Evolutionary conservation across 2,797 vertebrate genomes (phyloP).

Genomic region (Pipistrellus pipistrellus): DNA sequence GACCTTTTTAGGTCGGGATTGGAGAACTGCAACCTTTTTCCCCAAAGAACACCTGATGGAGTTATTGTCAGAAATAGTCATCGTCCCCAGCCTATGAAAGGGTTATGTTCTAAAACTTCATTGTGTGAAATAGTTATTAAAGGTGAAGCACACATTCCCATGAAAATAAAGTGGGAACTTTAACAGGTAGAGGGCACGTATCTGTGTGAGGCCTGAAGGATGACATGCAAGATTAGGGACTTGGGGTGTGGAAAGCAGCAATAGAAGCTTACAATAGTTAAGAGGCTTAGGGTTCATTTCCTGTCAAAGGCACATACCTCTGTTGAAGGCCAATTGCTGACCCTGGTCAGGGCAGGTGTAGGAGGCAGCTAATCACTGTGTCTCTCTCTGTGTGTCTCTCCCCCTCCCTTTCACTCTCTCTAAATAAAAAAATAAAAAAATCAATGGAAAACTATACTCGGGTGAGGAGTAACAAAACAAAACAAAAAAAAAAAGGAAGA

Average conservation of each 20-base stretch:
- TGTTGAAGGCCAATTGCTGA: too few species aligned
- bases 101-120: neutral
- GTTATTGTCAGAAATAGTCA: neutral
- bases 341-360: too few species aligned
- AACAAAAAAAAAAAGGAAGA: neutral
- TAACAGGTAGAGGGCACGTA: neutral
- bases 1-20: neutral
- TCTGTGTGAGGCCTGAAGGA: neutral
- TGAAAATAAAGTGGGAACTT: neutral
- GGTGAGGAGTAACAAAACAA: too few species aligned
- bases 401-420: too few species aligned
- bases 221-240: neutral
- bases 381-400: too few species aligned
- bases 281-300: neutral
- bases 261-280: neutral
- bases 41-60: neutral
- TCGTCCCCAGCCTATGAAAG: neutral
- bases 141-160: neutral
- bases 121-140: slow-evolving; percentile 35
- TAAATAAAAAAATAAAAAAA: too few species aligned
- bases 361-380: too few species aligned
- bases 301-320: too few species aligned
- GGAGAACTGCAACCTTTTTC: neutral
- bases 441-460: too few species aligned
- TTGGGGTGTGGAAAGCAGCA: neutral